phyloP scores from a whole-genome alignment of 1,140 invertebrate species.

The Dermatophagoides farinae region DNA sequence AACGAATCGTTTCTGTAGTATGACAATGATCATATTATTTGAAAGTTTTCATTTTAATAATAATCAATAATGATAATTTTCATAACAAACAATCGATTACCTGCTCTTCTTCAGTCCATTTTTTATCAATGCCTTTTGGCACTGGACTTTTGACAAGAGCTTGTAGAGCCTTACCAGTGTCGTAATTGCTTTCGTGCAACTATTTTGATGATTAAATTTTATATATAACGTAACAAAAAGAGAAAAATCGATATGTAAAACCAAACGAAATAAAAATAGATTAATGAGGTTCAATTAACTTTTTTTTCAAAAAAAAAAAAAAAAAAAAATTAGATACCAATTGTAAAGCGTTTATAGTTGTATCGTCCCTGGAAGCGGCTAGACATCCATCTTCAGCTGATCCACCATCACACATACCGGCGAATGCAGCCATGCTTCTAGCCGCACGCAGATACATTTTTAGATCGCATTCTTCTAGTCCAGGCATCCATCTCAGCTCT shows the following conservation, averaged over 20 bases:
- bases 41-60: neutral
- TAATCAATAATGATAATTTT: constrained; percentile 23
- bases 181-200: constrained; percentile 81
- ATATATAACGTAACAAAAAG: neutral
- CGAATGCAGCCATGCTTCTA: constrained; percentile 54
- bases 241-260: neutral
- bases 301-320: neutral
- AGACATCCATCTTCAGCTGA: constrained; percentile 87
- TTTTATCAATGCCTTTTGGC: constrained; percentile 86
- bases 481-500: constrained; percentile 77
- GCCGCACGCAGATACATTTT: constrained; percentile 91
- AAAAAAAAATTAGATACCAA: constrained; percentile 36
- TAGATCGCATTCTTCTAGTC: constrained; percentile 73
- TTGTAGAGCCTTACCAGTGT: constrained; percentile 81
- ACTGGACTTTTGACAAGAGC: constrained; percentile 89
- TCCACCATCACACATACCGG: constrained; percentile 92
- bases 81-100: constrained; percentile 28
- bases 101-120: constrained; percentile 91
- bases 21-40: neutral
- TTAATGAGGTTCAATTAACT: neutral
- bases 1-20: constrained; percentile 66
- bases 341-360: constrained; percentile 88
- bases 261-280: neutral
- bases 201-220: constrained; percentile 22
- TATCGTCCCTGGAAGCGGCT: constrained; percentile 85